Evolutionary conservation across 2,113 vertebrate genomes (phyloP).

Genomic region (Mohoua ochrocephala): DNA sequence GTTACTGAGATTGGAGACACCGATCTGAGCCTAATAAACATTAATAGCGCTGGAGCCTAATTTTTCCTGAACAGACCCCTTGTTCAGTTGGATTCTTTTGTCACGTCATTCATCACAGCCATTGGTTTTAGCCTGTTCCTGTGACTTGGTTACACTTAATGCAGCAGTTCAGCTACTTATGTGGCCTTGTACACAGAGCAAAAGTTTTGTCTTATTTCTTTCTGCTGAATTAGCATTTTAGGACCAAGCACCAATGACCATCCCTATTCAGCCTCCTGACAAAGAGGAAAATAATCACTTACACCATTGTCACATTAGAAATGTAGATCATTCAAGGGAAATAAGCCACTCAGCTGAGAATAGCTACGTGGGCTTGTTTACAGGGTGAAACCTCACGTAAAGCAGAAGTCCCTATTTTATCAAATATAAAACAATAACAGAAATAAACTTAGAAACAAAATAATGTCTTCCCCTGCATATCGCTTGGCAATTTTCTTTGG

Average conservation of each 20-base stretch:
- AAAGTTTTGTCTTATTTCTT: background rate
- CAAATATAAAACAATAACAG: background rate
- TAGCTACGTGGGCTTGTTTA: background rate
- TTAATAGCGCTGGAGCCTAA: background rate
- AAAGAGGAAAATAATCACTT: background rate
- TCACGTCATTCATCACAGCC: constrained; percentile 27
- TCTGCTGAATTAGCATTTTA: background rate
- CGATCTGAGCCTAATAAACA: background rate
- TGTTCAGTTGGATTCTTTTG: constrained; percentile 15
- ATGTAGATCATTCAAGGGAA: background rate
- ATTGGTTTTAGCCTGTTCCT: background rate
- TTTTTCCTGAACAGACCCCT: background rate
- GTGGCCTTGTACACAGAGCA: background rate
- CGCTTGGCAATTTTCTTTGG: background rate
- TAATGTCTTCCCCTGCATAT: background rate
- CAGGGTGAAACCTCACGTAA: background rate
- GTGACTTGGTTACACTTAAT: background rate
- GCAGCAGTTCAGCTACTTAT: background rate
- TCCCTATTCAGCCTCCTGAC: background rate
- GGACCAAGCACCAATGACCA: background rate
- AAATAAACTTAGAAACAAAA: background rate
- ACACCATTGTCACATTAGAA: background rate
- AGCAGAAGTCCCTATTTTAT: background rate
- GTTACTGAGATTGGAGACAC: background rate
- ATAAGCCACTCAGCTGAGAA: background rate